A percentile compares a stretch with the other conserved stretches of the same genome.
Conservation (phyloP, 2,888 invertebrate genomes). For the Ennomos fuscantarius region DNA sequence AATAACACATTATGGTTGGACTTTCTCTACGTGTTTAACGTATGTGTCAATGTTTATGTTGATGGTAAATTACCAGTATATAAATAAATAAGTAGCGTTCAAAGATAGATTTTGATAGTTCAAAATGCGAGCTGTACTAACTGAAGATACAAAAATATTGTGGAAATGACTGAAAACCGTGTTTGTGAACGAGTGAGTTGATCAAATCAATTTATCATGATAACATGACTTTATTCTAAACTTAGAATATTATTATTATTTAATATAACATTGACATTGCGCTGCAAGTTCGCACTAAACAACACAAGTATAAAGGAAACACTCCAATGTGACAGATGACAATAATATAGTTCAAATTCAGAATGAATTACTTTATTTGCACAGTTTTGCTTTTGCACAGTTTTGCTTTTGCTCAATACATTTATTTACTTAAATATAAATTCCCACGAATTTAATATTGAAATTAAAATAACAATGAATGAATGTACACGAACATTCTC, state of each 20-base stretch:
- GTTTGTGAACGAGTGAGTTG: not conserved
- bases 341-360: not conserved
- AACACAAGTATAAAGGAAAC: not conserved
- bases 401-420: no score
- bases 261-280: constrained; percentile 12
- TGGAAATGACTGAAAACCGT: not conserved
- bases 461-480: not conserved
- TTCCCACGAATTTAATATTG: constrained; percentile 4
- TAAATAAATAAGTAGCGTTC: not conserved
- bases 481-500: not conserved
- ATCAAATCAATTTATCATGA: constrained; percentile 7
- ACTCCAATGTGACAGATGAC: not conserved
- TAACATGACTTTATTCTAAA: constrained; percentile 6
- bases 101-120: no score
- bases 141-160: not conserved
- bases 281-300: not conserved
- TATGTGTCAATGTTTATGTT: constrained; percentile 15
- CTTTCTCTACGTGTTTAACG: constrained; percentile 7
- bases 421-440: no score
- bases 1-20: constrained; percentile 1
- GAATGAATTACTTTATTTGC: constrained; percentile 8
- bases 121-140: no score
- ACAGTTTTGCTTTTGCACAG: not conserved
- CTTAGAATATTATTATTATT: constrained; percentile 14
- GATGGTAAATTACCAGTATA: constrained; percentile 17